A percentile compares a stretch with the other conserved stretches of the same genome.
phyloP scores from a whole-genome alignment of 23 tunicate species.

The Ciona savignyi region DNA sequence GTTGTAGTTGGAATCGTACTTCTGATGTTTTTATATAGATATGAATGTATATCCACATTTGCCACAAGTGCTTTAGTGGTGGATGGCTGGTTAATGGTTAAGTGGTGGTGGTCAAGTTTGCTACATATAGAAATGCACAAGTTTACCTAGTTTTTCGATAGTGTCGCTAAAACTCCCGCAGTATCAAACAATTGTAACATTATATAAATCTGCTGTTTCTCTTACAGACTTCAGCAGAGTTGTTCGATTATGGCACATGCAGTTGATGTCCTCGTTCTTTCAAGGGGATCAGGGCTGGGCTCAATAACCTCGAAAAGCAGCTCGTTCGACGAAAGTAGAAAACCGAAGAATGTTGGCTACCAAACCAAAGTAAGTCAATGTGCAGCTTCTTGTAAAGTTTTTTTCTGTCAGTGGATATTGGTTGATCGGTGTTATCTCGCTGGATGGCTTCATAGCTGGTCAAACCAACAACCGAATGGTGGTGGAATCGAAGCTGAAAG shows the following conservation, averaged over 20 bases:
- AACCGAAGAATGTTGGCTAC: not conserved
- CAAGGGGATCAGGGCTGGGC: constrained; percentile 6
- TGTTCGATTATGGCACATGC: constrained; percentile 82
- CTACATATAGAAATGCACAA: too few relatives aligned
- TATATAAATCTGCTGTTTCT: too few relatives aligned
- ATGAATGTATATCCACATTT: not conserved
- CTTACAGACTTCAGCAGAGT: constrained; percentile 56
- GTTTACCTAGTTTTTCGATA: too few relatives aligned
- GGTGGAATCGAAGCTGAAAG: too few relatives aligned
- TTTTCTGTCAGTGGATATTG: too few relatives aligned
- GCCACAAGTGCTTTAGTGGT: not conserved
- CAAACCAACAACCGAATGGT: too few relatives aligned
- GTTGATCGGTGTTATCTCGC: too few relatives aligned
- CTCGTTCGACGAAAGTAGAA: not conserved
- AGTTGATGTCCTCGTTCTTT: constrained; percentile 40
- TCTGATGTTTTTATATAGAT: not conserved
- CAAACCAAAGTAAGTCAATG: not conserved
- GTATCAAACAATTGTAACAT: too few relatives aligned
- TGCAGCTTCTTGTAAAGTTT: too few relatives aligned
- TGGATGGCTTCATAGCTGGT: too few relatives aligned
- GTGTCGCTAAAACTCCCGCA: too few relatives aligned
- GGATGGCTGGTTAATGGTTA: not conserved
- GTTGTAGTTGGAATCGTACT: not conserved
- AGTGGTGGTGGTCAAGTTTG: too few relatives aligned
- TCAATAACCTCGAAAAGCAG: not conserved